Evolutionary conservation across 2,888 invertebrate genomes (phyloP).

Genomic region (Polyploca ridens): DNA sequence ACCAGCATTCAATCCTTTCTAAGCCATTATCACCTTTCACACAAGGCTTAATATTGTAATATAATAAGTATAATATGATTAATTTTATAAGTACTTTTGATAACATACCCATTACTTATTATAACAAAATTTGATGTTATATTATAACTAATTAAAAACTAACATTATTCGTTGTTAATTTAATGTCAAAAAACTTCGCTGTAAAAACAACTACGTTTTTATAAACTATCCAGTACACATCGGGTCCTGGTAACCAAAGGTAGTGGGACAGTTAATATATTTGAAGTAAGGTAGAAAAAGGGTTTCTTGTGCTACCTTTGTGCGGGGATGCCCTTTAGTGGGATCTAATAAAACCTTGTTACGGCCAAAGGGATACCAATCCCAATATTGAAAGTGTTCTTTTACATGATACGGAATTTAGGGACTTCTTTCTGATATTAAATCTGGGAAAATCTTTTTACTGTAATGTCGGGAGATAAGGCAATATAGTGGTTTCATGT

Average conservation of each 20-base stretch:
- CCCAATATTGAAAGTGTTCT: slow-evolving; percentile 84
- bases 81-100: no score
- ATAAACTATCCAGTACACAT: slow-evolving; percentile 9
- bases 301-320: slow-evolving; percentile 82
- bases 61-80: no score
- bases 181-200: neutral
- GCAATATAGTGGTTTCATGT: slow-evolving; percentile 44
- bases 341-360: slow-evolving; percentile 85
- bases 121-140: no score
- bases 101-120: no score
- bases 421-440: slow-evolving; percentile 81
- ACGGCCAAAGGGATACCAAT: slow-evolving; percentile 84
- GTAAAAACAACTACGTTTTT: no score
- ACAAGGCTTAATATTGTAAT: no score
- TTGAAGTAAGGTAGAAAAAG: slow-evolving; percentile 84
- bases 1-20: no score
- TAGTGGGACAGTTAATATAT: slow-evolving; percentile 84
- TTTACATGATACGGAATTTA: slow-evolving; percentile 84
- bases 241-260: slow-evolving; percentile 55
- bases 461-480: slow-evolving; percentile 61
- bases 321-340: slow-evolving; percentile 83
- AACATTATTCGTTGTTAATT: no score
- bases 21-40: no score
- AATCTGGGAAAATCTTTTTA: slow-evolving; percentile 77
- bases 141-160: no score